Conservation (phyloP, 1,140 invertebrate genomes). For the Papilio machaon region DNA sequence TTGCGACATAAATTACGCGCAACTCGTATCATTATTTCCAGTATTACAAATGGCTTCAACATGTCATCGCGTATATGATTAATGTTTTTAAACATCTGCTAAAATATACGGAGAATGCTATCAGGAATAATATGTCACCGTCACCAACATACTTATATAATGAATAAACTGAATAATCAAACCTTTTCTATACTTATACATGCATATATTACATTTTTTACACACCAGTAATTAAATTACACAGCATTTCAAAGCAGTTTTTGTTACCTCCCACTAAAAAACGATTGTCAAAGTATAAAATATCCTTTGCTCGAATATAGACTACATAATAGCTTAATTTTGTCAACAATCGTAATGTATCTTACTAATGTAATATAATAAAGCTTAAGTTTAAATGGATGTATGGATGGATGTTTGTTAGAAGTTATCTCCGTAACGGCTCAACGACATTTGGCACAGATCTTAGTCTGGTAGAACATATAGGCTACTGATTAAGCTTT, state of each 20-base stretch:
- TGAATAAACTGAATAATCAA: slow-evolving; percentile 4
- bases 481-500: no score
- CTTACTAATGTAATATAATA: no score
- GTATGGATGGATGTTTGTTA: no score
- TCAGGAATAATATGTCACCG: slow-evolving; percentile 26
- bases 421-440: no score
- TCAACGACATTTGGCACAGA: no score
- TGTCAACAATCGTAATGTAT: no score
- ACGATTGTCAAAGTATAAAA: background rate
- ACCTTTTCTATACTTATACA: background rate
- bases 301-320: background rate
- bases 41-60: slow-evolving; percentile 22
- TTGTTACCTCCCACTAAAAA: background rate
- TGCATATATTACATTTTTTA: background rate
- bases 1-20: slow-evolving; percentile 2
- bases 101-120: background rate
- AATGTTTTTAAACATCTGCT: slow-evolving; percentile 21
- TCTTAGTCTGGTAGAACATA: no score
- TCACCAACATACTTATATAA: background rate
- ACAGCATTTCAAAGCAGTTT: background rate
- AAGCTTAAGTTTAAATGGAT: no score
- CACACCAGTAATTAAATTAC: background rate
- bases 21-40: background rate
- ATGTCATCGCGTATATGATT: slow-evolving; percentile 24
- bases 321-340: background rate